phyloP scores from a whole-genome alignment of 2,888 invertebrate species.

The Gasteruption jaculator region DNA sequence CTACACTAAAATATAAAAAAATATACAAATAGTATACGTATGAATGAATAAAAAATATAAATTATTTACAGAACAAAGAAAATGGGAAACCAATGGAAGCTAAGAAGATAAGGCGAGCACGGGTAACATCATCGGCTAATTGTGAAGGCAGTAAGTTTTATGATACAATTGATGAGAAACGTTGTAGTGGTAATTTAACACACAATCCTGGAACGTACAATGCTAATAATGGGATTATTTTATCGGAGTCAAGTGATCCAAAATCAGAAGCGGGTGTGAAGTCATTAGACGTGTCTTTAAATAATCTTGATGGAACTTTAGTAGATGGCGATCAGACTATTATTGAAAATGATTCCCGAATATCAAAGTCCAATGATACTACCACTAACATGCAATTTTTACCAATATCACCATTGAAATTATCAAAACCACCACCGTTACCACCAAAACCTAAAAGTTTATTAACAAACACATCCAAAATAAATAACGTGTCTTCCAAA shows the following conservation, averaged over 20 bases:
- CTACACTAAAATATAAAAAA: no score
- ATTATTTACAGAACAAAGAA: conserved; percentile 52
- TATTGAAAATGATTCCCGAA: conserved; percentile 36
- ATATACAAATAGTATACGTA: no score
- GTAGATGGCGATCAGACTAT: conserved; percentile 43
- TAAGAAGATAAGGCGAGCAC: conserved; percentile 50
- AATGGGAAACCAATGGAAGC: conserved; percentile 49
- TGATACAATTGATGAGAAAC: conserved; percentile 37
- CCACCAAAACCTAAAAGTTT: conserved; percentile 73
- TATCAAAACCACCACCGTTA: conserved; percentile 63
- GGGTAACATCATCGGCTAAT: conserved; percentile 36
- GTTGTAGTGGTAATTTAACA: conserved; percentile 16
- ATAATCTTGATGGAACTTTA: conserved; percentile 38
- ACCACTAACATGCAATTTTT: conserved; percentile 26
- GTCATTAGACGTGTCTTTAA: conserved; percentile 36
- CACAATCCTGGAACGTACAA: conserved; percentile 17
- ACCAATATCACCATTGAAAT: conserved; percentile 31
- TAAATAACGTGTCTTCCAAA: conserved; percentile 37
- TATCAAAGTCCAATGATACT: conserved; percentile 21
- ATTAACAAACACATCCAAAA: conserved; percentile 54
- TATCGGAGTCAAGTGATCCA: conserved; percentile 16
- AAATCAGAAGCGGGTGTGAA: conserved; percentile 26
- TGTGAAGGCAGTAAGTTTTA: conserved; percentile 46
- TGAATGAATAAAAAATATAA: no score
- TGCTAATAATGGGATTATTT: conserved; percentile 23